A percentile compares a stretch with the other conserved stretches of the same genome.
Evolutionary conservation across 35 echinoderm and acorn worm species (phyloP).

Genomic region (Apostichopus californicus): DNA sequence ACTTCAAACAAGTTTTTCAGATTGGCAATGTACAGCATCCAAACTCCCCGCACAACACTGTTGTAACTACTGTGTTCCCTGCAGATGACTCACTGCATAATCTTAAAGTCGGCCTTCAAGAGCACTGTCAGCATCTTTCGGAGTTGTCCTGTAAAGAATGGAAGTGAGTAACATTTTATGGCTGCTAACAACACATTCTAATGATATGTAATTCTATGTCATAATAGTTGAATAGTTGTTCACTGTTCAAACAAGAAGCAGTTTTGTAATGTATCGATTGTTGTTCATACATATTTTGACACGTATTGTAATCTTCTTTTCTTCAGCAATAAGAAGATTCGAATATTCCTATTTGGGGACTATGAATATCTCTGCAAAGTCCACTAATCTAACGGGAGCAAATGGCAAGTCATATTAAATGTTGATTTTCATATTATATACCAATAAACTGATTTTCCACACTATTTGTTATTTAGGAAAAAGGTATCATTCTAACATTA

Average conservation of each 20-base stretch:
- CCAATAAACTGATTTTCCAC: too few relatives aligned
- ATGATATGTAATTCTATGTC: too few relatives aligned
- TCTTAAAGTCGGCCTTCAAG: conserved; percentile 39
- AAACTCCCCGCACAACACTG: conserved; percentile 69
- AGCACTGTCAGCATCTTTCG: conserved; percentile 21
- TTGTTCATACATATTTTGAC: background rate
- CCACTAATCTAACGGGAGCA: conserved; percentile 62
- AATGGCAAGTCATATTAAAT: conserved; percentile 20
- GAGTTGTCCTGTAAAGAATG: conserved; percentile 36
- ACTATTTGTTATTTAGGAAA: background rate
- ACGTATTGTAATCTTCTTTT: background rate
- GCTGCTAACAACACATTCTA: too few relatives aligned
- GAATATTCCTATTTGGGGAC: conserved; percentile 51
- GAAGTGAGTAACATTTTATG: conserved; percentile 8
- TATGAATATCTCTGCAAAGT: conserved; percentile 69
- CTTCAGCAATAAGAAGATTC: conserved; percentile 17
- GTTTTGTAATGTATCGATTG: too few relatives aligned
- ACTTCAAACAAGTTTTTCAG: conserved; percentile 68
- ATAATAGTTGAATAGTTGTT: too few relatives aligned
- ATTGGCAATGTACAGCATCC: conserved; percentile 67
- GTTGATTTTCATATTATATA: too few relatives aligned
- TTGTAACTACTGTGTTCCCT: conserved; percentile 48
- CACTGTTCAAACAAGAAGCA: too few relatives aligned
- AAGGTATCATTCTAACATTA: background rate
- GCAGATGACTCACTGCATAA: conserved; percentile 57